phyloP scores from a whole-genome alignment of 2,113 vertebrate species.

The Cromileptes altivelis region DNA sequence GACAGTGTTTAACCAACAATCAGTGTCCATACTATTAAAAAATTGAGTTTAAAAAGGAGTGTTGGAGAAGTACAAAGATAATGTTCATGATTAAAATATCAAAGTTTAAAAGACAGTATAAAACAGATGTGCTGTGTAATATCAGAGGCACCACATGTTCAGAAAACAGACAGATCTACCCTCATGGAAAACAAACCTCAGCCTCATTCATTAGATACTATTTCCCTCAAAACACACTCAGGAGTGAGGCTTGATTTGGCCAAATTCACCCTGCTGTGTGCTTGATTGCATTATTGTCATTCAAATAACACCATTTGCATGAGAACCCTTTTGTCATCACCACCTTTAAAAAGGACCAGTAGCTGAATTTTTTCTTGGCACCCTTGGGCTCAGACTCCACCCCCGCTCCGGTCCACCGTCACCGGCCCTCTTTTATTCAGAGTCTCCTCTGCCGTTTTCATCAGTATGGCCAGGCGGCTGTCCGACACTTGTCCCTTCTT shows the following conservation, averaged over 20 bases:
- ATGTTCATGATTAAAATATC: not conserved
- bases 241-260: conserved; percentile 52
- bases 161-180: not conserved
- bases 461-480: conserved; percentile 94
- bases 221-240: conserved; percentile 35
- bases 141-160: conserved; percentile 58
- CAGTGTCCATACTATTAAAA: conserved; percentile 12
- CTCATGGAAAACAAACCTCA: conserved; percentile 15
- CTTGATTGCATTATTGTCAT: conserved; percentile 74
- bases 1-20: conserved; percentile 36
- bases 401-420: conserved; percentile 94
- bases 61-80: not conserved
- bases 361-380: not conserved
- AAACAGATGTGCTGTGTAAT: conserved; percentile 17
- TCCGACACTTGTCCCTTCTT: conserved; percentile 95
- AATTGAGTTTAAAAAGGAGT: conserved; percentile 14
- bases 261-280: conserved; percentile 11
- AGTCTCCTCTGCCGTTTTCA: conserved; percentile 95
- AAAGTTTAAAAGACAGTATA: conserved; percentile 23
- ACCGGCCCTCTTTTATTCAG: conserved; percentile 88
- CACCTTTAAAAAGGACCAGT: not conserved
- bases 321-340: not conserved
- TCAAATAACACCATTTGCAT: conserved; percentile 61
- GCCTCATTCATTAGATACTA: conserved; percentile 30
- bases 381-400: conserved; percentile 88